A percentile compares a stretch with the other conserved stretches of the same genome.
Conservation (phyloP, 1,140 invertebrate genomes). For the Archegozetes longisetosus region DNA sequence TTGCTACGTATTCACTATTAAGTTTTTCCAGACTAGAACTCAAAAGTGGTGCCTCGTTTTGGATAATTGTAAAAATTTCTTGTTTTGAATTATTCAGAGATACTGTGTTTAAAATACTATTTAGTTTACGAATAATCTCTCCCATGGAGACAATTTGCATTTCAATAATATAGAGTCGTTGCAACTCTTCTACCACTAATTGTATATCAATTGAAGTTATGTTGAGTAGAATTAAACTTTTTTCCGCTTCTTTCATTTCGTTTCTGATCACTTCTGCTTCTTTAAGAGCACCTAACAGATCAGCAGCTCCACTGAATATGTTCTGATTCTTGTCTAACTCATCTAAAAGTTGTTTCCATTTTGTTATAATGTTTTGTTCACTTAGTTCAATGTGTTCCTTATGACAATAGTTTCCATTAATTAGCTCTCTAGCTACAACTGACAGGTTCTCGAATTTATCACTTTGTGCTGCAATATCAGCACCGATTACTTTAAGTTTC, state of each 20-base stretch:
- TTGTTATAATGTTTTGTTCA: slow-evolving; percentile 72
- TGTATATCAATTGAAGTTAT: slow-evolving; percentile 46
- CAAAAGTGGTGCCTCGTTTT: slow-evolving; percentile 42
- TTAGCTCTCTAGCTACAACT: slow-evolving; percentile 74
- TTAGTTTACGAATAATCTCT: slow-evolving; percentile 58
- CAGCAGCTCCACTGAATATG: slow-evolving; percentile 55
- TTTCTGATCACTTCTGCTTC: slow-evolving; percentile 78
- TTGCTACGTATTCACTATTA: slow-evolving; percentile 49
- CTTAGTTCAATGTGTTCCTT: slow-evolving; percentile 56
- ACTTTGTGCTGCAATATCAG: slow-evolving; percentile 78
- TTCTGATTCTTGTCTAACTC: slow-evolving; percentile 68
- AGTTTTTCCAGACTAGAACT: slow-evolving; percentile 49
- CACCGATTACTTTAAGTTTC: slow-evolving; percentile 94
- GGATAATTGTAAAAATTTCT: background rate
- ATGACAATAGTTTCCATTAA: slow-evolving; percentile 78
- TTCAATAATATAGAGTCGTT: slow-evolving; percentile 81
- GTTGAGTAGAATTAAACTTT: slow-evolving; percentile 50
- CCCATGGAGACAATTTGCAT: slow-evolving; percentile 64
- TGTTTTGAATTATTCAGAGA: slow-evolving; percentile 22
- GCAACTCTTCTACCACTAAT: slow-evolving; percentile 79
- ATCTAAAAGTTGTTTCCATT: slow-evolving; percentile 70
- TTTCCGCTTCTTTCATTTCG: slow-evolving; percentile 62
- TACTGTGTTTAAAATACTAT: slow-evolving; percentile 50
- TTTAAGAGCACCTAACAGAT: slow-evolving; percentile 63
- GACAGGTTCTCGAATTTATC: slow-evolving; percentile 85